Base-by-base conservation (phyloP, 2,797 vertebrate species). In the Sparidentex hasta region DNA sequence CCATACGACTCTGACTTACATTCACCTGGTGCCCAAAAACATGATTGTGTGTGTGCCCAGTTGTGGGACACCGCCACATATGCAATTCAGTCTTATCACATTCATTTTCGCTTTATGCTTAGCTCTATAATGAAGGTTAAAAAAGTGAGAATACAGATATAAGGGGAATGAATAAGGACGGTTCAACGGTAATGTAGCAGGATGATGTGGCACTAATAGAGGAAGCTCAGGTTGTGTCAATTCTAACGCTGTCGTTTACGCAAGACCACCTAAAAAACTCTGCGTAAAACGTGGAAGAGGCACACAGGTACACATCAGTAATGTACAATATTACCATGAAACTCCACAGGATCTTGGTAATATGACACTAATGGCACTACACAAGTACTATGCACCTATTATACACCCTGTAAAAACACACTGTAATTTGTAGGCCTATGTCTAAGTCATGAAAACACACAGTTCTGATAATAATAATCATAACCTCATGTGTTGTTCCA, bases 391-490 rank as follows among this genome's bases (percentile, higher is more conserved):
- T 38, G 38, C 38, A 2, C 8, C 38, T 38, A 38, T 38, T 38
- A 7, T 38, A 38, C 38, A 38, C 9, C 8, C 8, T 38, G 8
- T 3, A 38, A 38, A 11, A 38, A 11, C 38, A 38, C 7, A 38
- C 8, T 38, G 38, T 38, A 11, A 38, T 38, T 61, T 27, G 33
- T 38, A 20, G 14, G 23, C 3, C 11, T 7, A 7, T 4, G 23
- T 67, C 7, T 38, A 38, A 41, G 48, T 59, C 23, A 48, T 61
- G 41, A 71, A 61, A 58, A 51, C 21, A 41, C 47, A 25, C 50
- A 25, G 6, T 13, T 46, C 18, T 58, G 52, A 51, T 38, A 38
- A 16, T 16, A 11, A 38, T 38, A 11, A 11, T 38, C 38, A 38
- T 38, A 38, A 38, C 38, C 38, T 38, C 38, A 38, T 38, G 38